Evolutionary conservation across 2,888 invertebrate species (phyloP).

Genomic region (Iselma pallidipennis): DNA sequence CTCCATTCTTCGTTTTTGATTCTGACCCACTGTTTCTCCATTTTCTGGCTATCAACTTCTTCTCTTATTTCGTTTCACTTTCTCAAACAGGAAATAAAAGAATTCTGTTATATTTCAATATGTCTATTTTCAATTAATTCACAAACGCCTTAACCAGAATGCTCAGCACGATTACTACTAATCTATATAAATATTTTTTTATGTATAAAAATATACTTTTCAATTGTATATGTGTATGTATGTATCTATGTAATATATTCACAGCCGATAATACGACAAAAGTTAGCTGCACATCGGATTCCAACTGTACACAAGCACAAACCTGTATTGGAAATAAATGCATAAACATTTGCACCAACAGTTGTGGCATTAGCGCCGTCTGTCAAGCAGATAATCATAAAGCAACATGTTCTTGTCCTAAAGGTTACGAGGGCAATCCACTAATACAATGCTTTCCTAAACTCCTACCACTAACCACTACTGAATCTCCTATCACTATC

Average conservation of each 20-base stretch:
- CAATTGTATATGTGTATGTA: constrained; percentile 47
- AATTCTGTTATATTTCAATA: constrained; percentile 13
- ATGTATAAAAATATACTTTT: constrained; percentile 43
- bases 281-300: constrained; percentile 57
- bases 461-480: constrained; percentile 5
- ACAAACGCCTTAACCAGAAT: constrained; percentile 19
- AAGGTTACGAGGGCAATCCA: constrained; percentile 60
- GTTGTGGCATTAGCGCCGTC: constrained; percentile 57
- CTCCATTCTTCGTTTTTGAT: constrained; percentile 14
- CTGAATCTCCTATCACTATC: constrained; percentile 5
- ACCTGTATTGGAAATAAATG: constrained; percentile 60
- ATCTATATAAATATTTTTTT: constrained; percentile 17
- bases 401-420: constrained; percentile 56
- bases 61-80: not conserved
- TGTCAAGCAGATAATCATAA: constrained; percentile 59
- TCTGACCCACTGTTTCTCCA: not conserved
- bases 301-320: constrained; percentile 59
- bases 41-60: not conserved
- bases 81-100: not conserved
- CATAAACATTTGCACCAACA: constrained; percentile 59
- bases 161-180: constrained; percentile 26
- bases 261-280: constrained; percentile 56
- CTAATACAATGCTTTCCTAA: constrained; percentile 55
- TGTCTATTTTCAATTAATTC: constrained; percentile 24
- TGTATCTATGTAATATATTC: constrained; percentile 52